These are phyloP conservation scores for Lepus europaeus DNA, from an alignment of 2,113 vertebrate species.

Conservation along the genomic window DNA sequence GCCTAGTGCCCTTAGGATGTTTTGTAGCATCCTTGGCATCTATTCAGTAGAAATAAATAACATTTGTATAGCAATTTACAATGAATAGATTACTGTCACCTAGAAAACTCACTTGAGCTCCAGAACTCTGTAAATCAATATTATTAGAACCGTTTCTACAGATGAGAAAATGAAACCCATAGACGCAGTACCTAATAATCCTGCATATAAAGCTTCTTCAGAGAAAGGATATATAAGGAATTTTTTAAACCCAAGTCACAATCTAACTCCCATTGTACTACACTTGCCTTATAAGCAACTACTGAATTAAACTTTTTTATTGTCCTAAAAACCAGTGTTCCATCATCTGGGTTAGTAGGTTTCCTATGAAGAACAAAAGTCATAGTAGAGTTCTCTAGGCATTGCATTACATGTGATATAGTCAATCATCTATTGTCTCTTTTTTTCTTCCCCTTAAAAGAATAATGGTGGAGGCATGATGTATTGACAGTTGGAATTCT, in stretches of 20 bases:
- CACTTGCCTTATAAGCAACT: neutral
- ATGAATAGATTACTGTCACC: constrained; percentile 50
- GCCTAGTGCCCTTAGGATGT: neutral
- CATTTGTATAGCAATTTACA: neutral
- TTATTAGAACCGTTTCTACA: constrained; percentile 35
- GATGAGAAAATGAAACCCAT: constrained; percentile 3
- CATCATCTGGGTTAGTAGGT: neutral
- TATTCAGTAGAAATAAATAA: neutral
- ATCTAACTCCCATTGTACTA: neutral
- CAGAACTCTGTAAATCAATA: neutral
- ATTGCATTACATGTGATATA: neutral
- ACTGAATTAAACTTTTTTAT: neutral
- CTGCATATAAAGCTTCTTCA: neutral
- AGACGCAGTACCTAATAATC: neutral
- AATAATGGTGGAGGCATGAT: constrained; percentile 67
- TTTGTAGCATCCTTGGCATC: neutral
- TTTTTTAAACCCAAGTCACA: neutral
- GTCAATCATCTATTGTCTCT: constrained; percentile 40
- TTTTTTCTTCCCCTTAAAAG: constrained; percentile 26
- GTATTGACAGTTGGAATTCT: constrained; percentile 81
- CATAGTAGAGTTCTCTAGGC: neutral
- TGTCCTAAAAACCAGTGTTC: neutral
- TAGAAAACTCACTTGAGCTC: constrained; percentile 1
- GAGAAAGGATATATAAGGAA: neutral
- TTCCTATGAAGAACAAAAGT: constrained; percentile 25